Base-by-base conservation (phyloP, 2,113 vertebrate species). In the Gallinago paraguaiae region DNA sequence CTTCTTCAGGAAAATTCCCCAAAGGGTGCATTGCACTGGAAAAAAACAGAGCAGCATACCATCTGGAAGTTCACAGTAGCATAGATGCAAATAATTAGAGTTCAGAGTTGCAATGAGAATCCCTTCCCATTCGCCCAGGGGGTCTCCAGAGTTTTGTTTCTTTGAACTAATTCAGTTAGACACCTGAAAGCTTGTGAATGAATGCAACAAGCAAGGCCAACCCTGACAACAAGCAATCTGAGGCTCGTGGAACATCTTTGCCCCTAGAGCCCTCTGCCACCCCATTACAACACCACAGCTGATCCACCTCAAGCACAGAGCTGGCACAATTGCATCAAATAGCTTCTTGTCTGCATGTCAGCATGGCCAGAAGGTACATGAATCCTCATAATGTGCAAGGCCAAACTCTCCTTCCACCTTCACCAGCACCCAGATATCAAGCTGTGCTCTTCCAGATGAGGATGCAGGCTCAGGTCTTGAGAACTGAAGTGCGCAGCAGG, bases 11-110 rank as follows among this genome's bases (percentile, higher is more conserved):
- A 88, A 94, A 91, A 93, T 57, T 84, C 77, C 64, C 86, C 31
- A 85, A 92, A 77, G 90, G 23, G 53, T 88, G 59, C 31, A 75
- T 10, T 28, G 74, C 77, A 67, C 77, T 83, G 76, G 82, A 94
- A 64, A 46, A 75, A 60, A 54, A 35, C 56, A 77, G 46, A 88
- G 56, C 43, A 88, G n/a, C 30, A 5, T 48, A 43, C 92, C 93
- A 92, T 96, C 90, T 96, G 90, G 95, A 97, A 93, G 80, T 81
- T 84, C 80, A 90, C n/a, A 46, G 65, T 53, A 65, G 69, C 83
- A 82, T 17, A 83, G 88, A 88, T 43, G 45, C 48, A 94, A 84
- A 90, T 89, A 95, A 95, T 96, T 81, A 92, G 60, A 96, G 82
- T 79, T 92, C 75, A 92, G 63, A 64, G 45, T 9, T 57, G 54